Base-by-base conservation (phyloP, 2,888 invertebrate species). In the Cosmopolites sordidus region DNA sequence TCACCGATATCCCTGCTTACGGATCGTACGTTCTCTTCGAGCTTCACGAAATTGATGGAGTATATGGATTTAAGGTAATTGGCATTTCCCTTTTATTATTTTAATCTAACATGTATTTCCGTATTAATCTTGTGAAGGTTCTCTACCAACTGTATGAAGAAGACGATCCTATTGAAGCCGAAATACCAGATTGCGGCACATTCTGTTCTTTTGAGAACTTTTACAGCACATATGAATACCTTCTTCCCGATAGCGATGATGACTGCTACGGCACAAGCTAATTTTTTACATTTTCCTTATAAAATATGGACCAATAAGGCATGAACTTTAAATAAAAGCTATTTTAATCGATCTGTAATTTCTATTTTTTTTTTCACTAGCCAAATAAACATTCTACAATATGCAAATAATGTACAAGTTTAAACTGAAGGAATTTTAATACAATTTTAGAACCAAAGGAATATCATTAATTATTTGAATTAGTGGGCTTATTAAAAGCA, bases 121-220 rank as follows among this genome's bases (percentile, higher is more conserved):
- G n/a, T n/a, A n/a, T n/a, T n/a, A n/a, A n/a, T n/a, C n/a, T 22
- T 22, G 55, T 60, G 41, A 38, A 64, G 64, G 16, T 62, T 9
- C 58, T 51, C 16, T 62, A 62, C 47, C 56, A 61, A 56, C 58
- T 63, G 42, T 64, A 62, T 39, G 43, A 43, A 45, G 27, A 42
- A 44, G 38, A 16, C 2, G 46, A 49, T 48, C 58, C 46, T 29
- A 48, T 33, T 27, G 30, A 48, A 5, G 40, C 49, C 6, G 16
- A n/a, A 2, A 43, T 56, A 12, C 53, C 56, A 12, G 56, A 50
- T 14, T 56, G 56, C 33, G 46, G 14, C 2, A 27, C 33, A n/a
- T 56, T 56, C 22, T 56, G 56, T 17, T 43, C 51, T 16, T 38
- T 56, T 18, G 52, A 52, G 27, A 16, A 46, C n/a, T 54, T 54